Percentiles rank a stretch among this genome's conserved stretches.
Evolutionary conservation across 2,888 invertebrate genomes (phyloP).

Genomic region (Ellobium chinense): DNA sequence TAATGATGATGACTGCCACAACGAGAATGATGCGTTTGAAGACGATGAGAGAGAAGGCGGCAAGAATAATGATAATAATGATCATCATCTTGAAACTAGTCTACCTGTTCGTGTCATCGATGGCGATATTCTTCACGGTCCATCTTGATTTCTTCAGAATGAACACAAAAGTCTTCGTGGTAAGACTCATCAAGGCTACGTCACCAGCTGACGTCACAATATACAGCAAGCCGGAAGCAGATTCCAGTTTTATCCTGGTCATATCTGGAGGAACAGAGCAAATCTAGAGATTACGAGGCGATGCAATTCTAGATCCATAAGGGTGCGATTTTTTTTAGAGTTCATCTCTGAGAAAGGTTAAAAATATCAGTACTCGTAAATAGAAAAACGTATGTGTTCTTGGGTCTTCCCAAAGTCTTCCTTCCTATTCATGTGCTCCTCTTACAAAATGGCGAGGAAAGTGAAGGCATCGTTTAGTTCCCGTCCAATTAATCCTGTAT

Average conservation of each 20-base stretch:
- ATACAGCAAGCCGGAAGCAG: constrained; percentile 13
- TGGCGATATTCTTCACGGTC: neutral
- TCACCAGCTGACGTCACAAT: constrained; percentile 25
- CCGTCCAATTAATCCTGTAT: too few species aligned
- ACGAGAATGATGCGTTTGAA: neutral
- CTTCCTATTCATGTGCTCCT: too few species aligned
- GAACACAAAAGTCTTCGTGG: neutral
- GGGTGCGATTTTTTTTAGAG: too few species aligned
- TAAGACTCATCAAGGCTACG: neutral
- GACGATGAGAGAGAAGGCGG: neutral
- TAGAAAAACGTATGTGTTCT: too few species aligned
- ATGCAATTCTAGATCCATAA: too few species aligned
- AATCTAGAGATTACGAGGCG: too few species aligned
- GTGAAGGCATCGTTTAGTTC: too few species aligned
- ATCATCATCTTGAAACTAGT: neutral
- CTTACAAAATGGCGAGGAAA: too few species aligned
- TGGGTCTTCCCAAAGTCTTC: too few species aligned
- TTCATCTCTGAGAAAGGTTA: too few species aligned
- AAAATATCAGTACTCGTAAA: too few species aligned
- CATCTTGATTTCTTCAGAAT: constrained; percentile 6
- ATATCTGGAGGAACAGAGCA: constrained; percentile 17
- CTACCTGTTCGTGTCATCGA: constrained; percentile 26
- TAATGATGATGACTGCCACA: too few species aligned
- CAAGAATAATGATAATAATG: neutral
- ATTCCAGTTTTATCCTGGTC: constrained; percentile 5